Evolutionary conservation across 35 echinoderm and acorn worm genomes (phyloP).

Genomic region (Apostichopus japonicus): DNA sequence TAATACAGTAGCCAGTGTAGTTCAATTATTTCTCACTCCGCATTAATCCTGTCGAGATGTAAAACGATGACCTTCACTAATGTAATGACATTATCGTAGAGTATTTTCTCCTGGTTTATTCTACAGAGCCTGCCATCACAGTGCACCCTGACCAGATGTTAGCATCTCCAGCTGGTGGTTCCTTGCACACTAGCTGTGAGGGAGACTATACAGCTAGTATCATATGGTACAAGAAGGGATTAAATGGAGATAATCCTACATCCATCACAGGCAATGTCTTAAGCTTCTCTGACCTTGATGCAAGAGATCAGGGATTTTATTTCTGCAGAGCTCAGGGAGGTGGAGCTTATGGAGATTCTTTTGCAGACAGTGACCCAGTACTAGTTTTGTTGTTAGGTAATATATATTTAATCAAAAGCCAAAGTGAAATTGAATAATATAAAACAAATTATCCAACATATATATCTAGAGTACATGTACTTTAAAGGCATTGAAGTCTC

Average conservation of each 20-base stretch:
- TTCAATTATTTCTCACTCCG: no score
- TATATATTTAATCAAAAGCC: not conserved
- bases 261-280: not conserved
- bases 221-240: not conserved
- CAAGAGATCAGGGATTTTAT: no score
- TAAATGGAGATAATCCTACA: not conserved
- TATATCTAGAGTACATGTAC: not conserved
- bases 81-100: no score
- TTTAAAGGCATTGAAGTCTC: not conserved
- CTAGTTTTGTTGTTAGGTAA: not conserved
- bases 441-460: not conserved
- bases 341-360: not conserved
- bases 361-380: not conserved
- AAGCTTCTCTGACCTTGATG: no score
- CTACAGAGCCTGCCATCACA: no score
- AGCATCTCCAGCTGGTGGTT: not conserved
- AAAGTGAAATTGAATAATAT: not conserved
- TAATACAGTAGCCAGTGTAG: no score
- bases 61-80: no score
- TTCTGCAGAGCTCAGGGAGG: no score
- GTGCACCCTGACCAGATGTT: no score
- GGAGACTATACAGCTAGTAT: not conserved
- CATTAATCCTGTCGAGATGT: no score
- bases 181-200: not conserved
- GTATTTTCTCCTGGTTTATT: no score